Percentiles rank a stretch among this genome's conserved stretches.
phyloP scores from a whole-genome alignment of 2,113 vertebrate genomes.

The Campylorhamphus procurvoides region DNA sequence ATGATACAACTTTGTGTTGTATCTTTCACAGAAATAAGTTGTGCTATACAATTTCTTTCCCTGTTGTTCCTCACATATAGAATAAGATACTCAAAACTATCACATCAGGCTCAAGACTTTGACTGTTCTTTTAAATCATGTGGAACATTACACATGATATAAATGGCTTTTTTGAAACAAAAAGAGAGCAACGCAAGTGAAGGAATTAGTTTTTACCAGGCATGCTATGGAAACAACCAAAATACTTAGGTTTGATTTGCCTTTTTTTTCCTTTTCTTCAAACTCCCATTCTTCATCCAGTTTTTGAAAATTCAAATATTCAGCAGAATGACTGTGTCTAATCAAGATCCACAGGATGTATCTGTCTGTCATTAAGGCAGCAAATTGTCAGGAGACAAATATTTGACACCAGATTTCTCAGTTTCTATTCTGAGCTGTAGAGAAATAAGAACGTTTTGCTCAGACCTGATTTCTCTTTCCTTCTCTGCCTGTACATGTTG shows the following conservation, averaged over 20 bases:
- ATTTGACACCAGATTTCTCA: neutral
- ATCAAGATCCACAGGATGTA: neutral
- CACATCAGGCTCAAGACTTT: neutral
- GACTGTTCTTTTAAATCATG: neutral
- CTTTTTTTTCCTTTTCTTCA: neutral
- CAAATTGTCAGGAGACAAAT: neutral
- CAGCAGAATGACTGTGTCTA: neutral
- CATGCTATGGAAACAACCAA: neutral
- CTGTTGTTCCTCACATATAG: rapidly evolving
- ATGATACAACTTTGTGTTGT: neutral
- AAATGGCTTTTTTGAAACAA: neutral
- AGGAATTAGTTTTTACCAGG: neutral
- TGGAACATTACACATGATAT: neutral
- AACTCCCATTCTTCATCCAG: neutral
- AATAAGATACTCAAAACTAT: neutral
- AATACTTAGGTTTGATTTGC: neutral
- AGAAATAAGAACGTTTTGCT: neutral
- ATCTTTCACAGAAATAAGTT: neutral
- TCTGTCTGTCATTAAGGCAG: neutral
- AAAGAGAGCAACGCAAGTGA: neutral
- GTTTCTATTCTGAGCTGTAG: neutral
- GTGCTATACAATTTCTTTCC: neutral
- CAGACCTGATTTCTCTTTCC: neutral
- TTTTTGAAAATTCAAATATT: neutral
- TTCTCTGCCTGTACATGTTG: neutral